Evolutionary conservation across 2,888 invertebrate genomes (phyloP).

Genomic region (Amphipyra berbera): DNA sequence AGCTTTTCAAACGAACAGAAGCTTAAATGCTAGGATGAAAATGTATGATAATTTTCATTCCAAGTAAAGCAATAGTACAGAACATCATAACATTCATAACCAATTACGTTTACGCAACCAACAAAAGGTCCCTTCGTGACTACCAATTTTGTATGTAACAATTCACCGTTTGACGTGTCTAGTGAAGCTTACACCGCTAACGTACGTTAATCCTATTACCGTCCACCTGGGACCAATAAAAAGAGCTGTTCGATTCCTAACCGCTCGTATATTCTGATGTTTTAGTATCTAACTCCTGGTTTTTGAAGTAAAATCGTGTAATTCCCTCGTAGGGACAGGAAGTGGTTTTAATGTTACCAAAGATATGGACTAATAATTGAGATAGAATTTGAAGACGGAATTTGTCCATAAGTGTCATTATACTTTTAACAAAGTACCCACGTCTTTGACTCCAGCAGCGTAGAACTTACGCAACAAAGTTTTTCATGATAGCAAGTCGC

Average conservation of each 20-base stretch:
- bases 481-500: no score
- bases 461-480: no score
- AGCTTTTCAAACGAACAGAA: no score
- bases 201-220: slow-evolving; percentile 66
- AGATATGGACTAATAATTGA: not conserved
- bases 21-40: no score
- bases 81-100: slow-evolving; percentile 23
- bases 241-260: slow-evolving; percentile 48
- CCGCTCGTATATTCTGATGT: slow-evolving; percentile 41
- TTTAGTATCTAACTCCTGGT: slow-evolving; percentile 37
- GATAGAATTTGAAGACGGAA: not conserved
- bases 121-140: slow-evolving; percentile 35
- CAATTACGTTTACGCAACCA: slow-evolving; percentile 49
- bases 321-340: slow-evolving; percentile 1
- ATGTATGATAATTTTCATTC: slow-evolving; percentile 14
- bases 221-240: slow-evolving; percentile 66
- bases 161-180: slow-evolving; percentile 39
- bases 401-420: no score
- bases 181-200: slow-evolving; percentile 35
- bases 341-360: slow-evolving; percentile 3
- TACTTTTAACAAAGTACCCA: no score
- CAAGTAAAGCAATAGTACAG: slow-evolving; percentile 3
- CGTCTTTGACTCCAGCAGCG: no score
- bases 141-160: slow-evolving; percentile 41
- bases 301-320: slow-evolving; percentile 21